Evolutionary conservation across 2,113 vertebrate species (phyloP).

Genomic region (Erpornis zantholeuca): DNA sequence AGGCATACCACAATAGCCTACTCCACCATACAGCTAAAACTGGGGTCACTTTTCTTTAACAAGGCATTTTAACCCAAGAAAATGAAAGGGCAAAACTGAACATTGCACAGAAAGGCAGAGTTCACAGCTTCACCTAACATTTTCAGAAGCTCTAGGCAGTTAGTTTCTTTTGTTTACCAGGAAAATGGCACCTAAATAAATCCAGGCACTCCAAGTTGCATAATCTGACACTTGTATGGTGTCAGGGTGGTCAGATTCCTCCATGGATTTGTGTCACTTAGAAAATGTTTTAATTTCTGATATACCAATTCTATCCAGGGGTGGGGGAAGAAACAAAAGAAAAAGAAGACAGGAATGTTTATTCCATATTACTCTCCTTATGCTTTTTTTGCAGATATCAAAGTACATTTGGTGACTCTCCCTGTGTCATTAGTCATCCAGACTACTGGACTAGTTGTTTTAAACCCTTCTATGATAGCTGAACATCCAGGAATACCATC

Average conservation of each 20-base stretch:
- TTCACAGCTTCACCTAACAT: not conserved
- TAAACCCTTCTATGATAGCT: not conserved
- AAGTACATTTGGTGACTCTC: not conserved
- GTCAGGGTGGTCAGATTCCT: not conserved
- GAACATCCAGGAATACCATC: not conserved
- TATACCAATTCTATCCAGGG: not conserved
- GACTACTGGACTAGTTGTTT: not conserved
- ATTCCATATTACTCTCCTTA: not conserved
- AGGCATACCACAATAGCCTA: not conserved
- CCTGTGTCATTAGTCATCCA: not conserved
- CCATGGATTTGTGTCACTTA: not conserved
- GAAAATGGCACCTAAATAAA: not conserved
- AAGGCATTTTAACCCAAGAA: not conserved
- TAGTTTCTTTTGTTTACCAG: not conserved
- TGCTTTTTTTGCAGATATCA: not conserved
- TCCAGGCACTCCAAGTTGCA: not conserved
- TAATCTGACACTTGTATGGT: not conserved
- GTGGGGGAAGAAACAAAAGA: not conserved
- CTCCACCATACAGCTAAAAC: not conserved
- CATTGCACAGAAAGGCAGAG: not conserved
- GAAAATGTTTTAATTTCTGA: not conserved
- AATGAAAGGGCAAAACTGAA: not conserved
- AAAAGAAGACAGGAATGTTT: not conserved
- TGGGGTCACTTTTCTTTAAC: not conserved
- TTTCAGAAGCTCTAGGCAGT: not conserved